Base-by-base conservation (phyloP, 2,797 vertebrate genomes). In the Rhadinocentrus ornatus region DNA sequence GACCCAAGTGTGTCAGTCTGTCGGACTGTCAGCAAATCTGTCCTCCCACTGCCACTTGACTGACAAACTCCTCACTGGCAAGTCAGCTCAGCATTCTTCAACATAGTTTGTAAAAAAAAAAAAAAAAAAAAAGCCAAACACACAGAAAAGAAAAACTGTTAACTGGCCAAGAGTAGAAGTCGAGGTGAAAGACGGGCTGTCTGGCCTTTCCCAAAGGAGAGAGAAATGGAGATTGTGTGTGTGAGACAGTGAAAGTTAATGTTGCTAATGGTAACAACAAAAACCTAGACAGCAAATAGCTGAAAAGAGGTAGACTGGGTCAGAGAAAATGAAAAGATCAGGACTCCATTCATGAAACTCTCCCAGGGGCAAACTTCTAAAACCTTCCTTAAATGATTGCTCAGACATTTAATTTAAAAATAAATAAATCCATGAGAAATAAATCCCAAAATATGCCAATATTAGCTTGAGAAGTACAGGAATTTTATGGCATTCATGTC, bases 11-110 rank as follows among this genome's bases (percentile, higher is more conserved):
- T 90, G 82, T 84, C 86, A 76, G 72, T 89, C 75, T 69, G 87
- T 86, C 76, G 67, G 78, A 74, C 71, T 74, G 80, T 93, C 90
- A 90, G 89, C 85, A 84, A 81, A 87, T 88, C 86, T 86, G 80
- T 87, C 86, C 88, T 85, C 91, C 90, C 81, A 88, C 90, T 75
- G 78, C 82, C 86, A 83, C 75, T 89, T 75, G 65, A 87, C 88
- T 79, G 65, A 70, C 76, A 77, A 79, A 92, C 86, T 85, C 86
- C 71, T 85, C 82, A 70, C 71, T 72, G 44, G 31, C 83, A 63
- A 81, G 79, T 84, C 81, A 76, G 71, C 69, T 62, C 77, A 52
- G 69, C 78, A 81, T 85, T 88, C 84, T 86, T 75, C 50, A 65
- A 72, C 82, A 71, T 37, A 62, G 74, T 69, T 66, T 7, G 52